Conservation (phyloP, 2,888 invertebrate species). For the Drosophila mercatorum region DNA sequence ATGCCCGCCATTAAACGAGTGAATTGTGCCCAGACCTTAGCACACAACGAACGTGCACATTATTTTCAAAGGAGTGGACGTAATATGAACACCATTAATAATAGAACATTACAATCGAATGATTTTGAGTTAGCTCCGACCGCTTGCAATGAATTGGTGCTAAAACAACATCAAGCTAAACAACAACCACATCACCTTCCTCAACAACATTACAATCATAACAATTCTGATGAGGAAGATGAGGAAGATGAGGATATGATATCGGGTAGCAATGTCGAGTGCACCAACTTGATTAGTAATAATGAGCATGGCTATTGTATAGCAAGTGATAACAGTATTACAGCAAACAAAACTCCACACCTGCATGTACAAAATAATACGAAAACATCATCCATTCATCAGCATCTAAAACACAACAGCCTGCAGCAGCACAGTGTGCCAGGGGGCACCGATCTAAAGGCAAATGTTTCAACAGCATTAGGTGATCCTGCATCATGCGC, state of each 20-base stretch:
- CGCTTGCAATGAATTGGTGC: conserved; percentile 34
- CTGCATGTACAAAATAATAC: conserved; percentile 49
- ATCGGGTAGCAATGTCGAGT: conserved; percentile 79
- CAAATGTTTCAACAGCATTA: conserved; percentile 44
- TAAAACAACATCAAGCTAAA: conserved; percentile 51
- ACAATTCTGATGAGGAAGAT: conserved; percentile 72
- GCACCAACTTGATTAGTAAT: conserved; percentile 80
- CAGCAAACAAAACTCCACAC: conserved; percentile 23
- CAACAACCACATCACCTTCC: conserved; percentile 54
- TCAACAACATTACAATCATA: conserved; percentile 59
- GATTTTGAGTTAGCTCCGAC: conserved; percentile 32
- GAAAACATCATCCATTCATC: conserved; percentile 16
- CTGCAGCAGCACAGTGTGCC: not conserved
- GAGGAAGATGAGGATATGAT: conserved; percentile 77
- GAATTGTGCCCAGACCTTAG: conserved; percentile 56
- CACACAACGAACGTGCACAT: conserved; percentile 45
- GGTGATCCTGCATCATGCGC: conserved; percentile 78
- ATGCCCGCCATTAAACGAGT: conserved; percentile 28
- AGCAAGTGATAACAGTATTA: conserved; percentile 40
- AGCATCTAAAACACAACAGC: conserved; percentile 71
- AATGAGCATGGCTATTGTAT: conserved; percentile 53
- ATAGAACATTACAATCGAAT: conserved; percentile 15
- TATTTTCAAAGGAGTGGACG: conserved; percentile 43
- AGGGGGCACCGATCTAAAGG: conserved; percentile 21
- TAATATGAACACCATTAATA: conserved; percentile 10